Percentiles rank a stretch among this genome's conserved stretches.
Evolutionary conservation across 2,888 invertebrate genomes (phyloP).

Genomic region (Mystacides longicornis): DNA sequence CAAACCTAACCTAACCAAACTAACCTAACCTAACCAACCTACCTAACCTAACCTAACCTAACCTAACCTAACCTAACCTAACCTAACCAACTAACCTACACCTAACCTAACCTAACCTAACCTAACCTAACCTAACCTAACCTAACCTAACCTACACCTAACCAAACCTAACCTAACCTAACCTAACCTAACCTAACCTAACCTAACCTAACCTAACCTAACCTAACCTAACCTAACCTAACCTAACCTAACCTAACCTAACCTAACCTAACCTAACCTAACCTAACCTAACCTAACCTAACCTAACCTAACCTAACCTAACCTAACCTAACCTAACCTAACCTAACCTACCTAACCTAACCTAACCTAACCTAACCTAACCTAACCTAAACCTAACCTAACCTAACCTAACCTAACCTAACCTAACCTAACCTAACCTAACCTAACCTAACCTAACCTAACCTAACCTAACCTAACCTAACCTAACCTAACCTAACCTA

Average conservation of each 20-base stretch:
- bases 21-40: slow-evolving; percentile 25
- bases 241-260: slow-evolving; percentile 22
- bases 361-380: slow-evolving; percentile 24
- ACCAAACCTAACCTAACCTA: slow-evolving; percentile 10
- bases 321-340: slow-evolving; percentile 21
- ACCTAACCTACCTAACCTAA: slow-evolving; percentile 26
- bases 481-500: slow-evolving; percentile 27
- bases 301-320: slow-evolving; percentile 20
- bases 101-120: slow-evolving; percentile 18
- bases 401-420: slow-evolving; percentile 29
- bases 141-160: slow-evolving; percentile 11
- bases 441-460: slow-evolving; percentile 27
- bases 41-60: slow-evolving; percentile 22
- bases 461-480: slow-evolving; percentile 27
- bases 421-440: slow-evolving; percentile 29
- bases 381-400: slow-evolving; percentile 27
- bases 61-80: slow-evolving; percentile 19
- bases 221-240: slow-evolving; percentile 16
- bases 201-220: slow-evolving; percentile 15
- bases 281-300: slow-evolving; percentile 21
- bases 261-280: slow-evolving; percentile 21
- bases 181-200: slow-evolving; percentile 8
- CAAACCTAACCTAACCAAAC: slow-evolving; percentile 25
- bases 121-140: slow-evolving; percentile 12
- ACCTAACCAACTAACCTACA: slow-evolving; percentile 13